Evolutionary conservation across 2,797 vertebrate genomes (phyloP), one percentile per base, ranked within the genome.

Genomic region (Delichon dasypus): DNA sequence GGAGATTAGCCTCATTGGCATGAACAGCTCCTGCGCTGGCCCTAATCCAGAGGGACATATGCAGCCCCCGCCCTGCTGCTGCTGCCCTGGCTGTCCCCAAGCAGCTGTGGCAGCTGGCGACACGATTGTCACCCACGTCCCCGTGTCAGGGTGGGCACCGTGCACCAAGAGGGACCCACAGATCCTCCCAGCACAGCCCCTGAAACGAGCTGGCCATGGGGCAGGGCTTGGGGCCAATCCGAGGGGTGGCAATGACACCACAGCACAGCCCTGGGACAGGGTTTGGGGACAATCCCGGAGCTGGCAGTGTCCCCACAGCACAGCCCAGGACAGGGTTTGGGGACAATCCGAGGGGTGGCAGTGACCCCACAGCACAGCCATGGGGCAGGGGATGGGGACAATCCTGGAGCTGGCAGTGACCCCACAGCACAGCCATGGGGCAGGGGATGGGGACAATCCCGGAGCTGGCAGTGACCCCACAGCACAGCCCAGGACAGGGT

Each of bases 11-110:
- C 53, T 92, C 74, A 16, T 95, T 82, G 94, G 88, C 92, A 57
- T 77, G 75, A 91, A 51, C 55, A 27, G 93, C 94, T 96, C 97
- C 73, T 64, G 83, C 87, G 89, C 90, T 94, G 96, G 97, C 96
- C 61, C 51, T 70, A 65, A 85, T 93, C 96, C 97, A 96, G 93
- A 36, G 88, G 89, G 88, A 92, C 88, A 81, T 1, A 54, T 9
- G 65, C 55, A 45, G 91, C 87, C 94, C 95, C 13, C 11, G 13
- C 4, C 0, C 58, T 6, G 2, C 51, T 76, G 19, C 77, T 30
- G 51, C 55, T 21, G 64, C 29, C 55, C 79, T 4, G 17, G n/a
- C 67, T 79, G 65, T 29, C 70, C 81, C 23, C 1, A 47, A 18
- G 64, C 68, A 38, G 64, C 55, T 5, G 2, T 0, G 13, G 3